These are phyloP conservation scores for Monopis laevigella DNA, from an alignment of 2,888 invertebrate species.

Conservation along the genomic window DNA sequence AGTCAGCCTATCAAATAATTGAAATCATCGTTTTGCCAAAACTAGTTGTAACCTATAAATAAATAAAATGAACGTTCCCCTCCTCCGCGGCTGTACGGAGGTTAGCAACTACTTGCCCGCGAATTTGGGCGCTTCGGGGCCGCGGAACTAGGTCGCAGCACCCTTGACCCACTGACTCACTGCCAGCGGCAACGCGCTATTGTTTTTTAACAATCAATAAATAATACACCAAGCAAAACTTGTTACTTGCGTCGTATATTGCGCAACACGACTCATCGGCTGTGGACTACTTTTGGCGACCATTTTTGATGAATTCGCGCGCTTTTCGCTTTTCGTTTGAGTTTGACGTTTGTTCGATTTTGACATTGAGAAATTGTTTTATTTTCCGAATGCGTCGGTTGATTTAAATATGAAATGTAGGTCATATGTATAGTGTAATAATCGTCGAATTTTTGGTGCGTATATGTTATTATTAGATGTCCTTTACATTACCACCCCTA, in stretches of 20 bases:
- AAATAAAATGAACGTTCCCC: constrained; percentile 6
- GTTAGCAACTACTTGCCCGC: constrained; percentile 53
- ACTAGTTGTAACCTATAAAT: no score
- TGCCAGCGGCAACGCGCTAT: constrained; percentile 41
- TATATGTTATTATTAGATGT: no score
- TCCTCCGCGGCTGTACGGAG: constrained; percentile 1
- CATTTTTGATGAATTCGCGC: no score
- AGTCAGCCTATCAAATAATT: no score
- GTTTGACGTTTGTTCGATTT: background rate
- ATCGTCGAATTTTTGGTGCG: no score
- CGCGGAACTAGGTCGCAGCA: constrained; percentile 56
- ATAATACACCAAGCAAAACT: constrained; percentile 57
- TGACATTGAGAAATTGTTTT: background rate
- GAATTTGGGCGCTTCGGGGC: constrained; percentile 60
- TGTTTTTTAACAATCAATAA: constrained; percentile 67
- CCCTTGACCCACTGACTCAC: constrained; percentile 66
- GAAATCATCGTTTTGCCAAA: no score
- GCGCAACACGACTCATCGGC: constrained; percentile 48
- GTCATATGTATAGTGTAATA: no score
- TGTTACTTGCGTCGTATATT: constrained; percentile 44
- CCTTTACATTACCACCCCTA: no score
- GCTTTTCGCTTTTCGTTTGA: no score
- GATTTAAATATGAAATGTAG: no score
- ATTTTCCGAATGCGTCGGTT: no score
- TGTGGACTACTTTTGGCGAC: constrained; percentile 29